phyloP scores from a whole-genome alignment of 2,888 invertebrate species.

The Embidobia sp. region DNA sequence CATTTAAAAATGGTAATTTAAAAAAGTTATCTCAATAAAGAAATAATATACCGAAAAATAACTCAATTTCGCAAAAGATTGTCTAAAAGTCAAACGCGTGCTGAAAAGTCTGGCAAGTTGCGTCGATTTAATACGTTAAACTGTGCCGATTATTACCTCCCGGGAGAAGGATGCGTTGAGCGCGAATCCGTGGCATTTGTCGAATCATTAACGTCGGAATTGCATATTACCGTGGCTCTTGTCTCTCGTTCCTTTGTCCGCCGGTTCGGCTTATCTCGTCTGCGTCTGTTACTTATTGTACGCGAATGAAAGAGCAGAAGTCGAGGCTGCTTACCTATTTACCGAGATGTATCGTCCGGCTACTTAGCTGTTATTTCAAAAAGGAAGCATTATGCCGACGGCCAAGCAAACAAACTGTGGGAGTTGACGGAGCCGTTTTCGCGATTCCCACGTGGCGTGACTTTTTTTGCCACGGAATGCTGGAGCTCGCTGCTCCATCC shows the following conservation, averaged over 20 bases:
- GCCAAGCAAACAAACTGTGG: slow-evolving; percentile 54
- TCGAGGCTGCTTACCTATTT: slow-evolving; percentile 75
- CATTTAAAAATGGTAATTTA: no score
- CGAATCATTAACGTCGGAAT: slow-evolving; percentile 55
- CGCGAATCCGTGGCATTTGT: slow-evolving; percentile 42
- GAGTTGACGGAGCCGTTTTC: slow-evolving; percentile 68
- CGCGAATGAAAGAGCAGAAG: slow-evolving; percentile 58
- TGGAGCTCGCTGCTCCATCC: slow-evolving; percentile 26
- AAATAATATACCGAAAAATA: no score
- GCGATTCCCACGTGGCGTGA: slow-evolving; percentile 78
- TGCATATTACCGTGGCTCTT: slow-evolving; percentile 53
- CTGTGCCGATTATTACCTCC: slow-evolving; percentile 33
- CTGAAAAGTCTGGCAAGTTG: background rate
- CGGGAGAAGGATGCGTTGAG: slow-evolving; percentile 26
- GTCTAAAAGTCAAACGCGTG: no score
- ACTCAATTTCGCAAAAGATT: no score
- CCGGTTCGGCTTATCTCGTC: slow-evolving; percentile 23
- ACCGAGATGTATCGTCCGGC: slow-evolving; percentile 70
- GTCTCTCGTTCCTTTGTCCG: slow-evolving; percentile 48
- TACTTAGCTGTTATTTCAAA: slow-evolving; percentile 72
- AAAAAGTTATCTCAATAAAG: no score
- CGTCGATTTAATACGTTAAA: slow-evolving; percentile 35
- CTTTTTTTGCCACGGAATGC: slow-evolving; percentile 69
- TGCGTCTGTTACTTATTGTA: slow-evolving; percentile 40
- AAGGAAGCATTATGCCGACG: slow-evolving; percentile 65